A percentile compares a stretch with the other conserved stretches of the same genome.
Conservation (phyloP, 2,113 vertebrate genomes). For the Macrotis lagotis region DNA sequence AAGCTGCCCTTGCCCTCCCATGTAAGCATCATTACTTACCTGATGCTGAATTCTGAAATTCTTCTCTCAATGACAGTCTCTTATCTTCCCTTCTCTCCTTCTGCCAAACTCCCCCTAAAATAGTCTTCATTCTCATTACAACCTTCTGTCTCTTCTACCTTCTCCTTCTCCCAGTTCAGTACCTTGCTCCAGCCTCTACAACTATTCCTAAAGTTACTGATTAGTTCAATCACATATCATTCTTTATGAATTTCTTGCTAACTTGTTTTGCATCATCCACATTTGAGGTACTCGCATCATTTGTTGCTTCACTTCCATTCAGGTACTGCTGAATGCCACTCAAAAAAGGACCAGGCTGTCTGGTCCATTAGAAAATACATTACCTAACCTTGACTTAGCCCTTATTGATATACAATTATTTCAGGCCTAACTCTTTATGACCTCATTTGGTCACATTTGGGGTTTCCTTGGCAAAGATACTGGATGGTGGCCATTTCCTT, state of each 20-base stretch:
- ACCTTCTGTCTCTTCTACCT: neutral
- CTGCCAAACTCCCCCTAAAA: neutral
- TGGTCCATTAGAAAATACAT: neutral
- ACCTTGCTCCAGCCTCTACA: neutral
- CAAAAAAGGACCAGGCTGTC: too few relatives aligned
- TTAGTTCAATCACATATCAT: neutral
- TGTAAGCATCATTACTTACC: neutral
- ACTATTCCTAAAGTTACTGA: neutral
- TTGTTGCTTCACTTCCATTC: neutral
- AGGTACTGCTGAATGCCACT: neutral
- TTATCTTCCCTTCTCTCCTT: neutral
- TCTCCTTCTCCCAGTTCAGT: neutral
- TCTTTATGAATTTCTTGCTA: neutral
- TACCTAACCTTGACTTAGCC: neutral
- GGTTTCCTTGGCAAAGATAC: neutral
- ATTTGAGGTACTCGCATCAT: neutral
- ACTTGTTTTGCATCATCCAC: neutral
- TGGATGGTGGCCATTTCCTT: neutral
- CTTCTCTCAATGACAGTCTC: neutral
- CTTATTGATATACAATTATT: neutral
- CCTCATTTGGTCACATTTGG: neutral
- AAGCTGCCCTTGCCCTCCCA: too few relatives aligned
- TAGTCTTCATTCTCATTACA: neutral
- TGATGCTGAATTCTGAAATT: neutral
- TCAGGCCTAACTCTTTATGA: neutral